Evolutionary conservation across 2,797 vertebrate genomes (phyloP), one percentile per base, ranked within the genome.

Genomic region (Falco rusticolus): DNA sequence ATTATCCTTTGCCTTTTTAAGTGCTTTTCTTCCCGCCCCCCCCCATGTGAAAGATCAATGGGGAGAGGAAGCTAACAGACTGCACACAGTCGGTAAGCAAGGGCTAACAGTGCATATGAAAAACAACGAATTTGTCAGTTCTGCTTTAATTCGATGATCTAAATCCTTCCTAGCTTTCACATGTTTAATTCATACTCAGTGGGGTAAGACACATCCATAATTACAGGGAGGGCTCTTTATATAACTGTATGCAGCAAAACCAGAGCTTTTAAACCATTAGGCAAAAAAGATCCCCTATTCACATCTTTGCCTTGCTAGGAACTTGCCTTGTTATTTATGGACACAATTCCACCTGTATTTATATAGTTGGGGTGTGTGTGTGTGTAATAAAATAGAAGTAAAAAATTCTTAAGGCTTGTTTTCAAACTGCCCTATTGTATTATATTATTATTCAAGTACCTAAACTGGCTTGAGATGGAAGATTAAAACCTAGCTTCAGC

Each of bases 71-170:
- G 24, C 33, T 18, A 64, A 56, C 29, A 75, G 50, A 45, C 56
- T 13, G 33, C 45, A 54, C 0, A 0, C 16, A 26, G 34, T 4
- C 43, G 57, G 24, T 47, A 64, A 53, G 24, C 0, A 0, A 84
- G 21, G 37, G 47, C 69, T 60, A 89, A 71, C 13, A 13, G 11
- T 1, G 7, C 33, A n/a, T 19, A 26, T 12, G 29, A 89, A 87
- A 85, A 78, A 29, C 47, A 78, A 61, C 0, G 5, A 15, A 70
- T 79, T 70, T 75, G 24, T 53, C 64, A 87, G 45, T 77, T 68
- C 50, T 43, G 26, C 28, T 87, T 91, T 47, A 78, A 70, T 53
- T 51, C 66, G 56, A 87, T 41, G 34, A 89, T 48, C 26, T 19
- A 71, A 80, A 82, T 39, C 37, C 50, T 89, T 59, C 48, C 29